Evolutionary conservation across 2,888 invertebrate species (phyloP).

Genomic region (Pollenia griseotomentosa): DNA sequence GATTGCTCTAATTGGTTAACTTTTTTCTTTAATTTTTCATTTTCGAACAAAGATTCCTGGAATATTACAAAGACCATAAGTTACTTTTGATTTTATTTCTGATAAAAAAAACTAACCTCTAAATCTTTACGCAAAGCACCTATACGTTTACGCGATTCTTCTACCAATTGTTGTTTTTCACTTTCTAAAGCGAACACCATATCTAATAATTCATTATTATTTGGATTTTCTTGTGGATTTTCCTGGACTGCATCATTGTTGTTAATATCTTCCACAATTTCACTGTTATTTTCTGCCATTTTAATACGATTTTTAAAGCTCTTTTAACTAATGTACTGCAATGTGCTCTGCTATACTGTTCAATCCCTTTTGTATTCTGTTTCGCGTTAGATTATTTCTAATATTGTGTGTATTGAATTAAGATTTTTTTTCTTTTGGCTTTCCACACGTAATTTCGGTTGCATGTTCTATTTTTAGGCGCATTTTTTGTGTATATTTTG

Average conservation of each 20-base stretch:
- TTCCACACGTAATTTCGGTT: slow-evolving; percentile 57
- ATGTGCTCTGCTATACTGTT: slow-evolving; percentile 40
- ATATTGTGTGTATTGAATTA: slow-evolving; percentile 55
- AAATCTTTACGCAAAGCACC: slow-evolving; percentile 82
- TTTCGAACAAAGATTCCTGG: slow-evolving; percentile 81
- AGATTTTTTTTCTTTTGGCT: slow-evolving; percentile 37
- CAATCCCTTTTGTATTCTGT: slow-evolving; percentile 62
- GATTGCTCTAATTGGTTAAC: slow-evolving; percentile 82
- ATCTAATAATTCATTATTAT: slow-evolving; percentile 81
- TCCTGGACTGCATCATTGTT: slow-evolving; percentile 75
- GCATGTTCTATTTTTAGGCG: slow-evolving; percentile 75
- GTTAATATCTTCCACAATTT: slow-evolving; percentile 77
- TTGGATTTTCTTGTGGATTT: slow-evolving; percentile 45
- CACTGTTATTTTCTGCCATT: slow-evolving; percentile 78
- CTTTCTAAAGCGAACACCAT: slow-evolving; percentile 83
- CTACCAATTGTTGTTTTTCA: slow-evolving; percentile 83
- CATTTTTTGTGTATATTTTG: slow-evolving; percentile 64
- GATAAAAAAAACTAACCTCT: slow-evolving; percentile 80
- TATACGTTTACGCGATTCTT: slow-evolving; percentile 82
- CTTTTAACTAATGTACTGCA: slow-evolving; percentile 24
- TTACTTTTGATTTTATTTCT: not conserved
- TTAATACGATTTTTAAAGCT: slow-evolving; percentile 29
- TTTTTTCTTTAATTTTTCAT: slow-evolving; percentile 81
- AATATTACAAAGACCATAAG: slow-evolving; percentile 21
- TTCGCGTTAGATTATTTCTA: slow-evolving; percentile 68